phyloP scores from a whole-genome alignment of 2,888 invertebrate species.

The Frankliniella intonsa region DNA sequence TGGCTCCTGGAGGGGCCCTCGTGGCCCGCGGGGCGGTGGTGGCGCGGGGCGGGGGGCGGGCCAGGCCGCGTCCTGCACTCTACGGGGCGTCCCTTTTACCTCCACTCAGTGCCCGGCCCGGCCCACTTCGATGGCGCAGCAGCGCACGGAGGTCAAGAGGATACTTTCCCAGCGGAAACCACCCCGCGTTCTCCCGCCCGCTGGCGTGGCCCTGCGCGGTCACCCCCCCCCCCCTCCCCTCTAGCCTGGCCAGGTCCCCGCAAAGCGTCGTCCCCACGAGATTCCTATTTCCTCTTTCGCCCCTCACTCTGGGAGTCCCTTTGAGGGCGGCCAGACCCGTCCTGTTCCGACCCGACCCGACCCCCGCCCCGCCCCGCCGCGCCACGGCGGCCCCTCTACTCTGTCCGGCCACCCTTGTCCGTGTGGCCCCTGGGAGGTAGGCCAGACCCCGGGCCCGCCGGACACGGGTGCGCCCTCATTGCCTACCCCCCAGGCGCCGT shows the following conservation, averaged over 20 bases:
- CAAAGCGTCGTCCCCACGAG: conserved; percentile 25
- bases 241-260: background rate
- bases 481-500: background rate
- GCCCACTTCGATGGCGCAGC: background rate
- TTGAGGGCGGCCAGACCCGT: background rate
- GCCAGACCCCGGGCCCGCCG: background rate
- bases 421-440: conserved; percentile 8
- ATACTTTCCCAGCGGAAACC: conserved; percentile 1
- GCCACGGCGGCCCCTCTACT: background rate
- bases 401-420: background rate
- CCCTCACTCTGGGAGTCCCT: conserved; percentile 16
- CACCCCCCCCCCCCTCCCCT: background rate
- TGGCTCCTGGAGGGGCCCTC: too few relatives aligned
- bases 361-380: background rate
- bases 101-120: background rate
- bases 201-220: background rate
- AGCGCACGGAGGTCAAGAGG: background rate
- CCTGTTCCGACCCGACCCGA: background rate
- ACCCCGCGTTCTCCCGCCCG: background rate
- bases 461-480: background rate
- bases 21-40: too few relatives aligned
- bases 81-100: too few relatives aligned
- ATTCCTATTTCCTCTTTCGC: conserved; percentile 25
- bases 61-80: too few relatives aligned
- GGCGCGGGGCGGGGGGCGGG: too few relatives aligned